Percentiles rank a stretch among this genome's conserved stretches.
Conservation (phyloP, 2,888 invertebrate genomes). For the Mimachlamys varia region DNA sequence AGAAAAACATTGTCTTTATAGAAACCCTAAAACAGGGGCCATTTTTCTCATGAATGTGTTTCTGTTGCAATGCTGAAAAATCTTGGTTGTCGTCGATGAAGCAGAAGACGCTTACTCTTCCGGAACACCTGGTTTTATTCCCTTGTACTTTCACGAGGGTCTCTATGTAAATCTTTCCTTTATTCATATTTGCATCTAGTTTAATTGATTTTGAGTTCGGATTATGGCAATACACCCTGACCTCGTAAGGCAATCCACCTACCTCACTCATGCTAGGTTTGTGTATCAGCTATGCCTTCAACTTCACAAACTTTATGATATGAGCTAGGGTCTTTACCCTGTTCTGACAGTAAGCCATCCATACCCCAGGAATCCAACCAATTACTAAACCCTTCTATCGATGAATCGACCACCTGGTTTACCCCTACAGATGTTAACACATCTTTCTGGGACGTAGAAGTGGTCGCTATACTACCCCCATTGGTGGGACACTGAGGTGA, state of each 20-base stretch:
- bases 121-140: no score
- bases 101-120: no score
- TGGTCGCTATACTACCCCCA: background rate
- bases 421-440: background rate
- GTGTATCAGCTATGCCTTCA: background rate
- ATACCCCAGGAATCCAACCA: slow-evolving; percentile 10
- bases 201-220: no score
- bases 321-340: background rate
- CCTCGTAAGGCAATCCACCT: background rate
- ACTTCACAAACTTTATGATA: background rate
- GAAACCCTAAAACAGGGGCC: no score
- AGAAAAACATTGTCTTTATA: no score
- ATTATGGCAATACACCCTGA: background rate
- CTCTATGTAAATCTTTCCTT: no score
- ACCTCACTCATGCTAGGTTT: background rate
- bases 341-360: background rate
- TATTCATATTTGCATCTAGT: no score
- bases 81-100: no score
- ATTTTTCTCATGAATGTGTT: no score
- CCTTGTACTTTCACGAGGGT: no score
- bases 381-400: background rate
- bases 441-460: background rate
- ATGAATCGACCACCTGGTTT: no score
- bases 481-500: background rate
- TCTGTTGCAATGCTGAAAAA: no score